Base-by-base conservation (phyloP, 2,888 invertebrate genomes). In the Leptarthrus brevirostris region DNA sequence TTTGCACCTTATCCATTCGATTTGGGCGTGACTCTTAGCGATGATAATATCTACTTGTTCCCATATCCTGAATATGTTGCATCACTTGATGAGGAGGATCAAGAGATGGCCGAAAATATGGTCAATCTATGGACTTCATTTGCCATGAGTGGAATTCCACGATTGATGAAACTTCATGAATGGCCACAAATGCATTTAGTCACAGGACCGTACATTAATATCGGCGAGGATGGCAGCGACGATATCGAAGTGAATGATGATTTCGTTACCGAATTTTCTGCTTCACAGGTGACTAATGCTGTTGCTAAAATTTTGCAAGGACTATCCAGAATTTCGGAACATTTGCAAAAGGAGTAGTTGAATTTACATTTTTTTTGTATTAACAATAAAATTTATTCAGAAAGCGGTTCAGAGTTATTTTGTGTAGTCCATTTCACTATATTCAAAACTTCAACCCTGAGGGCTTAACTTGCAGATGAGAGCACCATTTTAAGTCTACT, bases 1-100 rank as follows among this genome's bases (percentile, higher is more conserved):
- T 78, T 82, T 1, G 82, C 81, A 18, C 80, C 82, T 0, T 78
- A 85, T 76, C 86, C 86, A 0, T 86, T 86, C 74, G 81, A 82
- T 49, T 82, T 85, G 61, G 87, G 89, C 36, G 87, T 88, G 3
- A 87, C 88, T 52, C 87, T 89, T 72, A 88, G 89, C 14, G 88
- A 90, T 77, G 89, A 90, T 75, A 84, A 88, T 5, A 86, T 89
- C 16, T 88, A 89, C 77, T 79, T 89, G 20, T 90, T 89, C 78
- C 85, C 85, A 2, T 86, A 81, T 70, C 84, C 85, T 0, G 78
- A 77, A 18, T 81, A 83, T 61, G 81, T 81, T 2, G 82, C 82
- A 26, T 75, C 76, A 0, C 78, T 86, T 4, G 85, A 83, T 76
- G 77, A 79, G 0, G 75, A 77, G 3, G 87, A 87, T 64, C 80